Evolutionary conservation across 92 coral and sea anemone species (phyloP).

Genomic region (Porites lobata): DNA sequence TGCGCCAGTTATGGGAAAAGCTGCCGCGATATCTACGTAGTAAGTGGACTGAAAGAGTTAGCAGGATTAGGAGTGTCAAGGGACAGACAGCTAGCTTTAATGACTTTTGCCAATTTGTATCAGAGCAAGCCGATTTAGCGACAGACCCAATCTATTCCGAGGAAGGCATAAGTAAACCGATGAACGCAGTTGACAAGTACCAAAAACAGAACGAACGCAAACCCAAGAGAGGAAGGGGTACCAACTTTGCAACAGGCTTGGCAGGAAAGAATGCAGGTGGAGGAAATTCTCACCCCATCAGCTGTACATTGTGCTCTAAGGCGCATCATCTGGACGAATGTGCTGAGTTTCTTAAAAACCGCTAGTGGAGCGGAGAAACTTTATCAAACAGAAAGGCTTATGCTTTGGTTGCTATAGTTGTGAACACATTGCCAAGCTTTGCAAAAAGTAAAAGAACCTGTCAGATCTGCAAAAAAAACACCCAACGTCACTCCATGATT

Average conservation of each 20-base stretch:
- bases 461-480: conserved; percentile 68
- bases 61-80: conserved; percentile 44
- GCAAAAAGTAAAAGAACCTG: conserved; percentile 41
- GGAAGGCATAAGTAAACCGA: conserved; percentile 25
- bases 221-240: conserved; percentile 40
- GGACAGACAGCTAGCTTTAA: conserved; percentile 59
- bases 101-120: conserved; percentile 59
- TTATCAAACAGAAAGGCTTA: conserved; percentile 61
- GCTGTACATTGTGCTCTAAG: conserved; percentile 64
- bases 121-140: conserved; percentile 73
- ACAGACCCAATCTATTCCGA: conserved; percentile 70
- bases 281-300: neutral
- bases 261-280: neutral
- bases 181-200: conserved; percentile 27
- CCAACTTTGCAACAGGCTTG: conserved; percentile 42
- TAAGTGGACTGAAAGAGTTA: conserved; percentile 69
- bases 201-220: conserved; percentile 30
- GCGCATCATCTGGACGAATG: conserved; percentile 74
- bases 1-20: conserved; percentile 71
- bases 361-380: conserved; percentile 62
- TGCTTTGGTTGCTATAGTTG: conserved; percentile 65
- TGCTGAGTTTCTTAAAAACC: conserved; percentile 67
- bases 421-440: conserved; percentile 66
- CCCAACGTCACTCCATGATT: conserved; percentile 77
- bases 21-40: conserved; percentile 60